Base-by-base conservation (phyloP, 2,888 invertebrate genomes). In the Vandiemenella viatica region DNA sequence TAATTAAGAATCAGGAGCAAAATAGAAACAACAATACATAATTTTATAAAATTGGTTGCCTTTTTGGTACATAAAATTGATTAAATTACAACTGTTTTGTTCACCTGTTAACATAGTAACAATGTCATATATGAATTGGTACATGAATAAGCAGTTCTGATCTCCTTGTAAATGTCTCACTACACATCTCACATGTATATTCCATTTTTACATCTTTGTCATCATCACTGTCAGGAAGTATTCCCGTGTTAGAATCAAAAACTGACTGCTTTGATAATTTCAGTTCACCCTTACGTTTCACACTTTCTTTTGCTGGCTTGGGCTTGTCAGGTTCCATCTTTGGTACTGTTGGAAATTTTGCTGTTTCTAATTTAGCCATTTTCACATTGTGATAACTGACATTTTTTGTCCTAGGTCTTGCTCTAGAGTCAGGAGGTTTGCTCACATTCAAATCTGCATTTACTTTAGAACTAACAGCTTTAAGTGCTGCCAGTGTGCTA, bases 171-270 rank as follows among this genome's bases (percentile, higher is more conserved):
- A 88, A 88, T 57, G 80, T 76, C 43, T 79, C 75, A 48, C 80
- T 75, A 64, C 88, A 88, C 83, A 88, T 86, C 65, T 86, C 86
- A 62, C 88, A 88, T 56, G 79, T 80, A 66, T 76, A 84, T 40
- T 79, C 52, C 19, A 43, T 42, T 42, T 52, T 52, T 38, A 52
- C 43, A 26, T 50, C 49, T 17, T 48, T 40, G 6, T 23, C 43
- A 20, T n/a, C 26, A n/a, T n/a, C 38, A n/a, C n/a, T 20, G 13
- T 21, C 20, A 7, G 20, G 18, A 13, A 26, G 22, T 5, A 16
- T 26, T n/a, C 22, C 45, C 17, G 21, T 23, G 10, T 38, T 22
- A 18, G 41, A 26, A 3, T 32, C 32, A 32, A 4, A 3, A 2
- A 32, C 3, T 13, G 32, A n/a, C n/a, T 10, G 32, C n/a, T n/a